Percentiles rank a stretch among this genome's conserved stretches.
Evolutionary conservation across 53 echinoderm and acorn worm genomes (phyloP).

Genomic region (Holothuria scabra): DNA sequence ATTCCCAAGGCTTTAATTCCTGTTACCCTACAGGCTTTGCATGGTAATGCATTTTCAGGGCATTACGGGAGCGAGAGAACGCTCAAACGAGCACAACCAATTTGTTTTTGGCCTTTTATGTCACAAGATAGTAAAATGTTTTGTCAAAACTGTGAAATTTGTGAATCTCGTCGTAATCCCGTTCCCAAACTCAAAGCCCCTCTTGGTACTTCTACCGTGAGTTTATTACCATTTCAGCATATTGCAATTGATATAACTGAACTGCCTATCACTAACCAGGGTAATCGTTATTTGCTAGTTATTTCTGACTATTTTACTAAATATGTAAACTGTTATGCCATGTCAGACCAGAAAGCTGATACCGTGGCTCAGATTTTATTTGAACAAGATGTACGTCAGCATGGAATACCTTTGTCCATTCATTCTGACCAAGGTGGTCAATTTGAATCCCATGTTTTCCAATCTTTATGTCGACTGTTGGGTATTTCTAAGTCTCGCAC

Average conservation of each 20-base stretch:
- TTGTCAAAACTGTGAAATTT: conserved; percentile 40
- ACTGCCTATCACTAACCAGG: conserved; percentile 45
- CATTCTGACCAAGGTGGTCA: conserved; percentile 65
- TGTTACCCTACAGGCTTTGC: neutral
- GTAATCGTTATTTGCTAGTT: conserved; percentile 61
- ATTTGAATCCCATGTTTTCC: conserved; percentile 52
- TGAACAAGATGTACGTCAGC: conserved; percentile 55
- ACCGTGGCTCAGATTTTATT: conserved; percentile 60
- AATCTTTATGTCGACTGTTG: conserved; percentile 31
- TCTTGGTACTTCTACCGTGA: neutral
- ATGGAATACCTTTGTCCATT: conserved; percentile 58
- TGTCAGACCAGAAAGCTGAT: conserved; percentile 53
- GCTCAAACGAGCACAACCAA: conserved; percentile 1
- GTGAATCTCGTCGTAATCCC: conserved; percentile 54
- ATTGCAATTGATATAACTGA: conserved; percentile 62
- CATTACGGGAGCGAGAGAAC: conserved; percentile 50
- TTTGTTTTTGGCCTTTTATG: conserved; percentile 63
- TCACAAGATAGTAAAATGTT: conserved; percentile 43
- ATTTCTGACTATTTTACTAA: conserved; percentile 66
- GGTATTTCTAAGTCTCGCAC: conserved; percentile 61
- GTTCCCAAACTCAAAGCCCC: conserved; percentile 47
- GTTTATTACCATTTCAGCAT: conserved; percentile 50
- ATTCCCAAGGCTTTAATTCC: conserved; percentile 3
- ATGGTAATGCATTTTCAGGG: conserved; percentile 42
- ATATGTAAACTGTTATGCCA: conserved; percentile 62